Conservation (phyloP, 2,113 vertebrate genomes). For the Eulemur rufifrons region DNA sequence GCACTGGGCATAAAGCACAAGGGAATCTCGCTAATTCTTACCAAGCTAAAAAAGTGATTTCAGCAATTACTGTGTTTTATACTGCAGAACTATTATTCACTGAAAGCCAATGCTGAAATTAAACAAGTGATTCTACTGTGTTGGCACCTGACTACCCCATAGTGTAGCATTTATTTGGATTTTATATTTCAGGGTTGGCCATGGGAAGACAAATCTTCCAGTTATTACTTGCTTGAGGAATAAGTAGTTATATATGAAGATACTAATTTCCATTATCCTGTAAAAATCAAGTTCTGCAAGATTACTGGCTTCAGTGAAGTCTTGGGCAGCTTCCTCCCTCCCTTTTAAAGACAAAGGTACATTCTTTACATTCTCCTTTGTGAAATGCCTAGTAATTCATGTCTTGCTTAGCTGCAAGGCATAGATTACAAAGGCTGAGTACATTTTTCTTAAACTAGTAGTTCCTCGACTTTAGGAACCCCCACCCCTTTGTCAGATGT, state of each 20-base stretch:
- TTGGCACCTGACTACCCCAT: fast-evolving
- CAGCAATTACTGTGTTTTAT: not conserved
- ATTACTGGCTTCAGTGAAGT: not conserved
- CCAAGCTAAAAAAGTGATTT: not conserved
- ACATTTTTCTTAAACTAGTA: not conserved
- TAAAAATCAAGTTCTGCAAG: conserved; percentile 54
- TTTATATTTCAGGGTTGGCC: not conserved
- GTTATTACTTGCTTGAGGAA: not conserved
- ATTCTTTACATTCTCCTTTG: conserved; percentile 19
- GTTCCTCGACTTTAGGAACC: not conserved
- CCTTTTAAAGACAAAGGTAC: conserved; percentile 41
- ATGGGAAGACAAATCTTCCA: not conserved
- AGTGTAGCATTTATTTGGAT: not conserved
- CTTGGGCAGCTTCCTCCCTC: not conserved
- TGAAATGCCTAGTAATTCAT: not conserved
- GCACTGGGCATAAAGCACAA: not conserved
- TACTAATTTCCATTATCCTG: not conserved
- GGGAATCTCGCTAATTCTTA: not conserved
- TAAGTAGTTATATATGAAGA: not conserved
- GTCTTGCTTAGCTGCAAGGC: not conserved
- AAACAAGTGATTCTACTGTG: fast-evolving
- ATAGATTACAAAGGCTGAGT: not conserved
- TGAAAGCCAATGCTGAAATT: fast-evolving
- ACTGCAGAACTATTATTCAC: not conserved
- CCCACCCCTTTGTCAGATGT: too few relatives aligned